These are phyloP conservation scores for Podilymbus podiceps DNA, from an alignment of 2,113 vertebrate genomes.

Conservation along the genomic window DNA sequence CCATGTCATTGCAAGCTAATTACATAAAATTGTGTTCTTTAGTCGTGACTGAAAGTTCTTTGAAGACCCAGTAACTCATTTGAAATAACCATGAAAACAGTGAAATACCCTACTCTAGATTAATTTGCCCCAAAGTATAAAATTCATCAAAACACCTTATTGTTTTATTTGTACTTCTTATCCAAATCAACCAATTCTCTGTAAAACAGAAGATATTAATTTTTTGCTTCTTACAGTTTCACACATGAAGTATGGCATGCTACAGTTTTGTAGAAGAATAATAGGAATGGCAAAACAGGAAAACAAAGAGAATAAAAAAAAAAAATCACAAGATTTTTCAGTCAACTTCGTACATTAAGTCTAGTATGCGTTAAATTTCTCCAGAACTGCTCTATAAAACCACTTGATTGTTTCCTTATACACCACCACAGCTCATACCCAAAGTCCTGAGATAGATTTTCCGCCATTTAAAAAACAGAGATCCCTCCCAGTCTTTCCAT, in stretches of 20 bases:
- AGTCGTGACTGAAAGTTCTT: background rate
- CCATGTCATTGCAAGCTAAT: background rate
- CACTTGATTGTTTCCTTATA: background rate
- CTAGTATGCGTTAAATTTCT: background rate
- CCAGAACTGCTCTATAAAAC: background rate
- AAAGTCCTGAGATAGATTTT: background rate
- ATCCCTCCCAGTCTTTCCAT: background rate
- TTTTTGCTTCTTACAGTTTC: background rate
- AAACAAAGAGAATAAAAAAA: background rate
- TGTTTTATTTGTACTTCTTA: background rate
- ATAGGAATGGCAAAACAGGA: background rate
- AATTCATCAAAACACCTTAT: background rate
- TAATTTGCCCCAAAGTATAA: background rate
- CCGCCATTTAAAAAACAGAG: background rate
- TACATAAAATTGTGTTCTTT: background rate
- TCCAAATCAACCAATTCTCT: background rate
- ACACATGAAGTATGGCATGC: rapidly evolving
- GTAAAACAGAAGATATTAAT: rapidly evolving
- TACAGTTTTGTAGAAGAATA: background rate
- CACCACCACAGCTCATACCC: background rate
- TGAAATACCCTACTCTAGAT: background rate
- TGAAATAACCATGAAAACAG: background rate
- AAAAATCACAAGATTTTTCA: background rate
- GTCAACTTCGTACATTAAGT: background rate
- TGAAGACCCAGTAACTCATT: background rate